phyloP scores from a whole-genome alignment of 2,888 invertebrate species.

The Pristionchus arcanus region DNA sequence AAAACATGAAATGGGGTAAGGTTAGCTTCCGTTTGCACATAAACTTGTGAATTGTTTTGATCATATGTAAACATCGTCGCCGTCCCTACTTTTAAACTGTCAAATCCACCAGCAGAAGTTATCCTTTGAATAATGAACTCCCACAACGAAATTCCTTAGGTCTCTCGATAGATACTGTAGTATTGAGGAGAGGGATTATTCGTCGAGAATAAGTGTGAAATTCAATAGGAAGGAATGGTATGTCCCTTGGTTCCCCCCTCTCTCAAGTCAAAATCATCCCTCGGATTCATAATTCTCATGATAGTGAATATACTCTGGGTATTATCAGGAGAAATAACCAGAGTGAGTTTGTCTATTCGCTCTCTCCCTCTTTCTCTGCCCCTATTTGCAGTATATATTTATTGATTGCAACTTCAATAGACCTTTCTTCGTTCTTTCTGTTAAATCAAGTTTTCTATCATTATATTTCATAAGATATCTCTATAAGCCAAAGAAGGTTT shows the following conservation, averaged over 20 bases:
- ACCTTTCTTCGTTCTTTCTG: constrained; percentile 27
- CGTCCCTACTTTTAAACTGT: neutral
- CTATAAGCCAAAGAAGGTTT: constrained; percentile 9
- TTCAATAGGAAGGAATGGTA: neutral
- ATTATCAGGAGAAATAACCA: constrained; percentile 20
- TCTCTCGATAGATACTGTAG: constrained; percentile 22
- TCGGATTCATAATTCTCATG: constrained; percentile 46
- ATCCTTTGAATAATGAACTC: neutral
- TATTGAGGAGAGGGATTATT: neutral
- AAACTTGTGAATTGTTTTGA: neutral
- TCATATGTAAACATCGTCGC: neutral
- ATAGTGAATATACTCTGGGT: constrained; percentile 48
- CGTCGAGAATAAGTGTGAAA: neutral
- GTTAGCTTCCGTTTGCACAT: no score
- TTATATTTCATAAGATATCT: constrained; percentile 42
- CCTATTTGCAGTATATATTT: constrained; percentile 32
- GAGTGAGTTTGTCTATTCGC: constrained; percentile 31
- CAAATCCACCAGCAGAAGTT: no score
- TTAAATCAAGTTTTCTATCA: constrained; percentile 26
- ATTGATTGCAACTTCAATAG: neutral
- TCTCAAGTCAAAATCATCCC: constrained; percentile 5
- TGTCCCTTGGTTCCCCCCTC: neutral
- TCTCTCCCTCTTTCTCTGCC: neutral
- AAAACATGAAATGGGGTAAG: no score
- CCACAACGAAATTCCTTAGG: neutral